Evolutionary conservation across 53 echinoderm and acorn worm genomes (phyloP).

Genomic region (Actinopyga echinites): DNA sequence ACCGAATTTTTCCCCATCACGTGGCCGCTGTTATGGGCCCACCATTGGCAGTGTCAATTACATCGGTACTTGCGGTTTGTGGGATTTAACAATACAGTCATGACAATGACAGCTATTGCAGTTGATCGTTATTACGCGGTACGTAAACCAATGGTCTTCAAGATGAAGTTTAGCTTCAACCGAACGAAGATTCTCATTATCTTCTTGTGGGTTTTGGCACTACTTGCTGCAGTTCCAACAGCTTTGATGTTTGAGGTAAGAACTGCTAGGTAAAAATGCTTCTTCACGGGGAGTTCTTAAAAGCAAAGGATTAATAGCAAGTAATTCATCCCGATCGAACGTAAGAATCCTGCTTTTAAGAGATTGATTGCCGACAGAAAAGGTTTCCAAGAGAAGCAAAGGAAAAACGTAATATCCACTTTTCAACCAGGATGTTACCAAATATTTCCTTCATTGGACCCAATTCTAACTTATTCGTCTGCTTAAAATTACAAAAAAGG

Average conservation of each 20-base stretch:
- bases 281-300: no score
- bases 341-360: no score
- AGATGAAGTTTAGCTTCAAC: constrained; percentile 55
- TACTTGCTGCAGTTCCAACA: constrained; percentile 65
- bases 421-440: no score
- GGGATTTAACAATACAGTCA: constrained; percentile 76
- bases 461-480: no score
- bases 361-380: no score
- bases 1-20: constrained; percentile 84
- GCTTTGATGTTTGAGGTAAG: constrained; percentile 88
- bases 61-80: constrained; percentile 86
- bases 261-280: no score
- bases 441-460: no score
- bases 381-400: no score
- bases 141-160: constrained; percentile 72
- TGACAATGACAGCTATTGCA: constrained; percentile 91
- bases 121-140: constrained; percentile 88
- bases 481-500: no score
- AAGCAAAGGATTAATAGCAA: no score
- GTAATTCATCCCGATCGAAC: no score
- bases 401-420: no score
- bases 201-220: constrained; percentile 58
- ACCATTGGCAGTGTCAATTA: constrained; percentile 65
- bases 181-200: constrained; percentile 69
- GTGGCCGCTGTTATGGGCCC: constrained; percentile 80